Percentiles rank a stretch among this genome's conserved stretches.
Conservation (phyloP, 1,140 invertebrate species). For the Euschistus heros region DNA sequence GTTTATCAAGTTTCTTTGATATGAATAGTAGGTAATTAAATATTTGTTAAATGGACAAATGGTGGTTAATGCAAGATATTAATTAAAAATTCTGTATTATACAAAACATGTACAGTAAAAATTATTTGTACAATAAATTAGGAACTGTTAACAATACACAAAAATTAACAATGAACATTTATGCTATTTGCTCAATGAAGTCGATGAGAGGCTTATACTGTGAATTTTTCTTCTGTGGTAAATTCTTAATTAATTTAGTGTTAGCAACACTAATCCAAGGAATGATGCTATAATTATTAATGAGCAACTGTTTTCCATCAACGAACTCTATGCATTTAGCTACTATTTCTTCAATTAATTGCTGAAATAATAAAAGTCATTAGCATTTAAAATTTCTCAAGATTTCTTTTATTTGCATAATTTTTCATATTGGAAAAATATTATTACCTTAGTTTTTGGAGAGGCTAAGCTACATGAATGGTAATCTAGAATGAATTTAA, state of each 20-base stretch:
- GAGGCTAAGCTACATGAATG: constrained; percentile 37
- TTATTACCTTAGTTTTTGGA: constrained; percentile 41
- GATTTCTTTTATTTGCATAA: not conserved
- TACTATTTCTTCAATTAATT: constrained; percentile 48
- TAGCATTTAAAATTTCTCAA: not conserved
- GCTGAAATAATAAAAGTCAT: constrained; percentile 33
- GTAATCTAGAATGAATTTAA: constrained; percentile 47
- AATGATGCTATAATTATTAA: constrained; percentile 48
- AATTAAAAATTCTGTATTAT: too few species aligned
- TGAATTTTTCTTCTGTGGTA: not conserved
- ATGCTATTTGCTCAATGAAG: too few species aligned
- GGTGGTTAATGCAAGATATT: too few species aligned
- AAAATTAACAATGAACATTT: too few species aligned
- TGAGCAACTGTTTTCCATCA: constrained; percentile 46
- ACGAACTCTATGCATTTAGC: constrained; percentile 45
- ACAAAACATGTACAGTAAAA: too few species aligned
- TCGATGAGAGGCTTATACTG: not conserved
- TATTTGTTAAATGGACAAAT: too few species aligned
- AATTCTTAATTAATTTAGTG: not conserved
- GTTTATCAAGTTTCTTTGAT: too few species aligned
- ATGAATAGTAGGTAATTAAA: too few species aligned
- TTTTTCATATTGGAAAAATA: not conserved
- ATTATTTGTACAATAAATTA: too few species aligned
- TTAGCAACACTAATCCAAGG: constrained; percentile 41
- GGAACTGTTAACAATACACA: too few species aligned